A percentile compares a stretch with the other conserved stretches of the same genome.
Conservation (phyloP, 2,888 invertebrate species). For the Fragum fragum region DNA sequence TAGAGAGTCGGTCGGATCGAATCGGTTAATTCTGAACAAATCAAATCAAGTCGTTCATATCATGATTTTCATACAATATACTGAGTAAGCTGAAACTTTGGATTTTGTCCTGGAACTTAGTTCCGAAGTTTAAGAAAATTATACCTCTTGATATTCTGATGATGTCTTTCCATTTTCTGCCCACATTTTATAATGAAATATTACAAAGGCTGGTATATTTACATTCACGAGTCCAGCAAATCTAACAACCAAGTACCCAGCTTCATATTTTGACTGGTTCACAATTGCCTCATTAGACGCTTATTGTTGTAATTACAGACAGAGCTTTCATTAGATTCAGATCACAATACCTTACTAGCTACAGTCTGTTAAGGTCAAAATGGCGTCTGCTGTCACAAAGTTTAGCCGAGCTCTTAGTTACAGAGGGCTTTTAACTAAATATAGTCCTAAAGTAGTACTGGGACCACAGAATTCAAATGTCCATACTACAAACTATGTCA, state of each 20-base stretch:
- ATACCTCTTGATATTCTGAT: slow-evolving; percentile 1
- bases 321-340: background rate
- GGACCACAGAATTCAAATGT: background rate
- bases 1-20: too few relatives aligned
- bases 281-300: background rate
- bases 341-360: background rate
- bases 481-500: background rate
- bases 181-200: background rate
- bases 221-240: too few relatives aligned
- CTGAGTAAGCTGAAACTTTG: too few relatives aligned
- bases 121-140: background rate
- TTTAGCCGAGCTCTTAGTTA: slow-evolving; percentile 49
- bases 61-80: too few relatives aligned
- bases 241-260: too few relatives aligned
- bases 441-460: background rate
- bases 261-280: too few relatives aligned
- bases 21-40: too few relatives aligned
- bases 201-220: too few relatives aligned
- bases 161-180: background rate
- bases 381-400: slow-evolving; percentile 67
- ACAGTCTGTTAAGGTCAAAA: slow-evolving; percentile 43
- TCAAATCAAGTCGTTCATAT: too few relatives aligned
- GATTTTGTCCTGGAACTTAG: too few relatives aligned
- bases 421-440: slow-evolving; percentile 28
- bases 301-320: background rate